A percentile compares a stretch with the other conserved stretches of the same genome.
phyloP scores from a whole-genome alignment of 2,797 vertebrate genomes.

The Onychomys leucogaster region DNA sequence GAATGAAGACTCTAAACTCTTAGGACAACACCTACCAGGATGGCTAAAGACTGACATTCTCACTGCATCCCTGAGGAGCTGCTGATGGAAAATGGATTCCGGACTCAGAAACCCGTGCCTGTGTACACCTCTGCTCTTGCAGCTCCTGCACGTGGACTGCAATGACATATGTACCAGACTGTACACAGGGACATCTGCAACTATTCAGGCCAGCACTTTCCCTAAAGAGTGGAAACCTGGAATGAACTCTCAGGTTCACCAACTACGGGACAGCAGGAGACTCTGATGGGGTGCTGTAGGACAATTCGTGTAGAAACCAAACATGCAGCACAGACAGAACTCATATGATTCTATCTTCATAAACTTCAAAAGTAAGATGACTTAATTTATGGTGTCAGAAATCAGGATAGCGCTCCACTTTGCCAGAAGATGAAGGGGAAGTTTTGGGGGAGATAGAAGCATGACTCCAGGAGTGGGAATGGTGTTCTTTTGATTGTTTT shows the following conservation, averaged over 20 bases:
- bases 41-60: background rate
- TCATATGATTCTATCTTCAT: background rate
- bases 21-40: background rate
- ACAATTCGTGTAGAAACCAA: background rate
- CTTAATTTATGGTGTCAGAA: background rate
- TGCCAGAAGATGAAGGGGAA: background rate
- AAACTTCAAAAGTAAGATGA: background rate
- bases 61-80: background rate
- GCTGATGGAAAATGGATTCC: background rate
- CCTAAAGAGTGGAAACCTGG: background rate
- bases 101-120: background rate
- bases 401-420: background rate
- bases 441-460: accelerated
- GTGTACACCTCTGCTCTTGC: too few species aligned
- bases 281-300: accelerated
- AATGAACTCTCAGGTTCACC: accelerated
- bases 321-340: background rate
- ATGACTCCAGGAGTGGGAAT: background rate
- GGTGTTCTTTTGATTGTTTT: background rate
- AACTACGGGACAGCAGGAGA: accelerated
- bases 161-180: accelerated
- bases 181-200: background rate
- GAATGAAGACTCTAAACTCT: background rate
- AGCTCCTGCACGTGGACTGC: background rate
- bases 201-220: background rate